A percentile compares a stretch with the other conserved stretches of the same genome.
phyloP scores from a whole-genome alignment of 2,113 vertebrate genomes.

The Gulo gulo region DNA sequence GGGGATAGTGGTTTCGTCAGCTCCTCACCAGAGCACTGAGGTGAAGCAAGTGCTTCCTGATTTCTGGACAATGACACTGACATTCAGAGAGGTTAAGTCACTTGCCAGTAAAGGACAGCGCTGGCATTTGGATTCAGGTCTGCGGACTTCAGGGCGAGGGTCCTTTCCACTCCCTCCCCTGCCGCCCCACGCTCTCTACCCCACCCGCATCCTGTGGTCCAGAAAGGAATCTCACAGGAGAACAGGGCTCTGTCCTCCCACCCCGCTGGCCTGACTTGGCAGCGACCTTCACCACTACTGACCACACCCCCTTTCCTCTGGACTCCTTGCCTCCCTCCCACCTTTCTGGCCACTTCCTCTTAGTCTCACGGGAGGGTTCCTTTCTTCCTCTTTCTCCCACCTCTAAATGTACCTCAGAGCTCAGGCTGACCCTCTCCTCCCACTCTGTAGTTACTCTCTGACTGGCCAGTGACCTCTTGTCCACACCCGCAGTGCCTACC shows the following conservation, averaged over 20 bases:
- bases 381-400: neutral
- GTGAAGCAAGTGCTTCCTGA: neutral
- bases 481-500: neutral
- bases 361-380: accelerated
- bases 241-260: neutral
- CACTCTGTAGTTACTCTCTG: neutral
- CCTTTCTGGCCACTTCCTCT: neutral
- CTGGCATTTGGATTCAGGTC: neutral
- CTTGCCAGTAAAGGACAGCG: neutral
- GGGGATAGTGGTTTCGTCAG: neutral
- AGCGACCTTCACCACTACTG: neutral
- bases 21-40: neutral
- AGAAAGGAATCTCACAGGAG: neutral
- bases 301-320: neutral
- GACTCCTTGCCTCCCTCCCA: neutral
- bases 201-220: neutral
- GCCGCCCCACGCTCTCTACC: neutral
- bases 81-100: neutral
- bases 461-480: neutral
- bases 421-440: neutral
- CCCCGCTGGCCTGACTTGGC: neutral
- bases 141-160: neutral
- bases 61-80: neutral
- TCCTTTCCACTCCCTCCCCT: neutral
- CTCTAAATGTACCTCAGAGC: neutral